Evolutionary conservation across 2,888 invertebrate genomes (phyloP).

Genomic region (Sinopyrophorus schimmeli): DNA sequence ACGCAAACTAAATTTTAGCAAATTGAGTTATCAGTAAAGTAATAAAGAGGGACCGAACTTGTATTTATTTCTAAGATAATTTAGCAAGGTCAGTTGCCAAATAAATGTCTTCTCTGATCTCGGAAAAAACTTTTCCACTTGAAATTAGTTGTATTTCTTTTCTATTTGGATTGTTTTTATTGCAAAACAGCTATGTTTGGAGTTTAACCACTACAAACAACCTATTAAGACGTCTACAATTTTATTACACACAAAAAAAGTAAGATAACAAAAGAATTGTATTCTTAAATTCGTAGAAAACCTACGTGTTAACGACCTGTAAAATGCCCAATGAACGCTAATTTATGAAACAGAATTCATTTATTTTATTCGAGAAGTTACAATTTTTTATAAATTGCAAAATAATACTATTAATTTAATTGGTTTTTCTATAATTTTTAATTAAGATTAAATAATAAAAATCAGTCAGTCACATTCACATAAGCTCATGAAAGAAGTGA

Average conservation of each 20-base stretch:
- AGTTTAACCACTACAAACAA: constrained; percentile 11
- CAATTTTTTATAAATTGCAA: too few relatives aligned
- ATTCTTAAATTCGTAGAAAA: background rate
- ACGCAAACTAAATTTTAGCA: constrained; percentile 10
- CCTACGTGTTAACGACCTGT: too few relatives aligned
- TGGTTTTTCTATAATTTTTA: too few relatives aligned
- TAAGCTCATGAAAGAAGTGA: too few relatives aligned
- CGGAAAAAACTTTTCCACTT: constrained; percentile 17
- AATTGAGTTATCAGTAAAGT: constrained; percentile 14
- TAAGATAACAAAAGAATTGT: constrained; percentile 6
- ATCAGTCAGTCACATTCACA: too few relatives aligned
- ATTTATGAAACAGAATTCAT: too few relatives aligned
- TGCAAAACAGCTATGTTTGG: constrained; percentile 18
- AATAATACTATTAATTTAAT: too few relatives aligned
- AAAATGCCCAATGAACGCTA: too few relatives aligned
- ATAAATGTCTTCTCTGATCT: constrained; percentile 24
- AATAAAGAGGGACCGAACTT: constrained; percentile 18
- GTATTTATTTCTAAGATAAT: constrained; percentile 20
- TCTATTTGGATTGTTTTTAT: constrained; percentile 18
- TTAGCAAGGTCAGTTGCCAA: constrained; percentile 18
- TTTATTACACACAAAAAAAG: constrained; percentile 5
- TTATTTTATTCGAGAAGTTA: too few relatives aligned
- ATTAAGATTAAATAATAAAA: too few relatives aligned
- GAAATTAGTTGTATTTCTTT: constrained; percentile 20
- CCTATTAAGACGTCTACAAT: constrained; percentile 6